Conservation (phyloP, 2,797 vertebrate species). For the Urosaurus nigricauda region DNA sequence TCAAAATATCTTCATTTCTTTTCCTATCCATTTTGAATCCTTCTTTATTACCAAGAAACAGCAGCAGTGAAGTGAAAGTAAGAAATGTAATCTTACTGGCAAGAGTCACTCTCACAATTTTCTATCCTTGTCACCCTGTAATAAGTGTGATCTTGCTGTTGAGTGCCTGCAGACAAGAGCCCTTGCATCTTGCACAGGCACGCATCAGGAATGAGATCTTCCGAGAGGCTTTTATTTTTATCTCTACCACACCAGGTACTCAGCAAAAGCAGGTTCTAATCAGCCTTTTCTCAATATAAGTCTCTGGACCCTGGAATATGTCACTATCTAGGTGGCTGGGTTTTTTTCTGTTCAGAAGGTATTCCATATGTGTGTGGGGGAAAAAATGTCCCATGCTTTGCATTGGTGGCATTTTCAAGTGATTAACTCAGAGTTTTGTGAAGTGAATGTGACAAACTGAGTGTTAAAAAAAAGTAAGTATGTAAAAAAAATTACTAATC, state of each 20-base stretch:
- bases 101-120: neutral
- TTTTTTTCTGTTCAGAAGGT: neutral
- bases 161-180: fast-evolving
- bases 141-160: no score
- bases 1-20: neutral
- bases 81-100: neutral
- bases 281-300: neutral
- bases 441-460: neutral
- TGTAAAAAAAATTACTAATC: neutral
- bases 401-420: neutral
- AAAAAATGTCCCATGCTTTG: neutral
- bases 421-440: neutral
- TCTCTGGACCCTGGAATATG: neutral
- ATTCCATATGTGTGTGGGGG: neutral
- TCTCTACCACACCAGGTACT: neutral
- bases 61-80: neutral
- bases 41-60: slow-evolving; percentile 1
- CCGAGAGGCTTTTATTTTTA: neutral
- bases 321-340: neutral
- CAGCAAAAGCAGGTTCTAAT: neutral
- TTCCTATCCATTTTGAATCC: neutral
- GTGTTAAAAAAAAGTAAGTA: neutral
- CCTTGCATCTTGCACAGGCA: neutral
- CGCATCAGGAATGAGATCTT: neutral
- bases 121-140: neutral